A percentile compares a stretch with the other conserved stretches of the same genome.
phyloP scores from a whole-genome alignment of 1,140 invertebrate genomes.

The Aleiodes sp. region DNA sequence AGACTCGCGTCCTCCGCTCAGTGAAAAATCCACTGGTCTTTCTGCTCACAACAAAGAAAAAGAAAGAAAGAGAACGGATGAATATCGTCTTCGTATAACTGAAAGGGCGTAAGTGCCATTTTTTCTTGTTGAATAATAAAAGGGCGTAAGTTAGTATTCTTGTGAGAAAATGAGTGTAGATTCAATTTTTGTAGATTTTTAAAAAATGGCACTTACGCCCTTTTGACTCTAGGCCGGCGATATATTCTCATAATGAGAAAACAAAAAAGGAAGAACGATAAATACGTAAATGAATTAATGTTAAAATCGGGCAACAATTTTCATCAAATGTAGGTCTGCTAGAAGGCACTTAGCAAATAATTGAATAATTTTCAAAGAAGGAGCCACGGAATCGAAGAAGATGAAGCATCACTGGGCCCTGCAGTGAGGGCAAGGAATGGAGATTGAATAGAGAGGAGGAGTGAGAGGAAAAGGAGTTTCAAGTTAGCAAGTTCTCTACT shows the following conservation, averaged over 20 bases:
- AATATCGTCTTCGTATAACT: background rate
- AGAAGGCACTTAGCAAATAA: slow-evolving; percentile 65
- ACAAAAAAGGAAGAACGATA: background rate
- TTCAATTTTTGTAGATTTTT: no score
- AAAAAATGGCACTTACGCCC: no score
- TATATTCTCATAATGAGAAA: background rate
- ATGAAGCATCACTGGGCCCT: slow-evolving; percentile 36
- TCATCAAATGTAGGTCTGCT: slow-evolving; percentile 55
- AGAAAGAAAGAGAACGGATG: background rate
- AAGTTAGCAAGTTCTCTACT: background rate
- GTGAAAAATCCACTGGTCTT: slow-evolving; percentile 61
- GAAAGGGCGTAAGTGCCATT: background rate
- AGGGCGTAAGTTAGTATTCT: no score
- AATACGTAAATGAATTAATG: slow-evolving; percentile 20
- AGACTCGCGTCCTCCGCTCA: slow-evolving; percentile 57
- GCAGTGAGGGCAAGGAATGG: slow-evolving; percentile 1
- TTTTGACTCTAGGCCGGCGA: no score
- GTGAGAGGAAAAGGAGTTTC: slow-evolving; percentile 12
- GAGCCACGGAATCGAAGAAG: slow-evolving; percentile 47
- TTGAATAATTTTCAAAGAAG: slow-evolving; percentile 63
- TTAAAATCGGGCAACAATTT: slow-evolving; percentile 41
- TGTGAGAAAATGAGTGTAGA: no score
- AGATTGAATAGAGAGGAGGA: slow-evolving; percentile 11
- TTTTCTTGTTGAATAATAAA: no score
- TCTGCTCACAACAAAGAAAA: slow-evolving; percentile 41